Percentiles rank a stretch among this genome's conserved stretches.
These are phyloP conservation scores for Pyrocoelia pectoralis DNA, from an alignment of 2,888 invertebrate species.

Conservation along the genomic window DNA sequence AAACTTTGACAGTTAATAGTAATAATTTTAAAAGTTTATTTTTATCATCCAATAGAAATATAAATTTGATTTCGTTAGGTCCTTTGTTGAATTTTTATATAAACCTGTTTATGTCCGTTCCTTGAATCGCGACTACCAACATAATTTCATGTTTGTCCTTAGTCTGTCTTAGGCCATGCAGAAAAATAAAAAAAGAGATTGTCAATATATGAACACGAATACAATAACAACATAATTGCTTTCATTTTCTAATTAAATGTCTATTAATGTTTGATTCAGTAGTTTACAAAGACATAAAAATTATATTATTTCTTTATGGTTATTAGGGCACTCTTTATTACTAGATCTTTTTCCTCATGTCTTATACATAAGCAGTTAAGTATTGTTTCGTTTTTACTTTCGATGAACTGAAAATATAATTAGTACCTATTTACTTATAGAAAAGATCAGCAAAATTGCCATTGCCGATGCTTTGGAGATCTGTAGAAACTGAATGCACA, in stretches of 20 bases:
- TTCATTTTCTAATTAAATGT: neutral
- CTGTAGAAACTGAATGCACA: no score
- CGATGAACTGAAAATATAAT: no score
- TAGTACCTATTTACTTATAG: no score
- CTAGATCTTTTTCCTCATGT: neutral
- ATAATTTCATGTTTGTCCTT: no score
- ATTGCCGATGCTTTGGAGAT: no score
- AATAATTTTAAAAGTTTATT: conserved; percentile 38
- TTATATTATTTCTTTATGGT: neutral
- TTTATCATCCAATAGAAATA: conserved; percentile 17
- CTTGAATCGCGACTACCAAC: neutral
- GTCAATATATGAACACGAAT: neutral
- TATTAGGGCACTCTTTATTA: neutral
- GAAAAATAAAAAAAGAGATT: no score
- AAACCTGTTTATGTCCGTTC: conserved; percentile 17
- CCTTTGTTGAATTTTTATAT: conserved; percentile 7
- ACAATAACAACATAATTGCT: neutral
- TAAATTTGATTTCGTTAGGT: conserved; percentile 7
- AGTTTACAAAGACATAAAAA: neutral
- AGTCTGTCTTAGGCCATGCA: no score
- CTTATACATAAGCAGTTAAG: no score
- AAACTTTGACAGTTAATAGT: conserved; percentile 49
- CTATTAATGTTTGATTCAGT: neutral
- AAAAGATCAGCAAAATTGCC: no score
- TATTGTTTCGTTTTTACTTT: no score